Conservation (phyloP, 2,888 invertebrate species). For the Eupithecia pulchellata region DNA sequence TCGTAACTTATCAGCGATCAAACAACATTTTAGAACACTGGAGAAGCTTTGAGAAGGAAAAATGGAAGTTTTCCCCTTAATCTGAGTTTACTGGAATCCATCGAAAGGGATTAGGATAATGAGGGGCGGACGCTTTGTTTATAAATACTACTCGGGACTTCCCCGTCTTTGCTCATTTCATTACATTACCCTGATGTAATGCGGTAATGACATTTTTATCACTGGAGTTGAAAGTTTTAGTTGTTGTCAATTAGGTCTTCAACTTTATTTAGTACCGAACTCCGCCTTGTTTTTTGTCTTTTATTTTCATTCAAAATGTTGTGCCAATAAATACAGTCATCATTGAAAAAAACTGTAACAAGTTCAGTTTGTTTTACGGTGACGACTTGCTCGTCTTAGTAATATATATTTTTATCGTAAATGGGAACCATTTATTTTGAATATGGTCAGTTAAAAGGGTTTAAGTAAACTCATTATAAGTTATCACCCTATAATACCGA, state of each 20-base stretch:
- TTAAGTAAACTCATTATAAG: neutral
- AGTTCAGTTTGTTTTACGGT: neutral
- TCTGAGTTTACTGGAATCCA: constrained; percentile 45
- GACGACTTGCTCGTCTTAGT: neutral
- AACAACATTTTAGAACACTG: constrained; percentile 51
- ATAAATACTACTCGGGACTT: constrained; percentile 50
- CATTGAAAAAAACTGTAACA: neutral
- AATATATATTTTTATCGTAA: neutral
- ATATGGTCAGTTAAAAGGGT: neutral
- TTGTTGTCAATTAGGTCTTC: constrained; percentile 9
- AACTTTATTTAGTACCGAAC: neutral
- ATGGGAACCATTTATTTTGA: neutral
- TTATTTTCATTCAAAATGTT: neutral
- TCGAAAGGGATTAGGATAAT: constrained; percentile 56
- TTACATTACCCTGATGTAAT: constrained; percentile 34
- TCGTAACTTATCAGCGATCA: constrained; percentile 56
- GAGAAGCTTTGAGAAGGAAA: constrained; percentile 49
- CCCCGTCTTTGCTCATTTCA: constrained; percentile 32
- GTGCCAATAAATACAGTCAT: neutral
- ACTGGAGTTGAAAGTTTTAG: constrained; percentile 26
- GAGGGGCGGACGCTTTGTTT: constrained; percentile 48
- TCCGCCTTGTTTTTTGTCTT: neutral
- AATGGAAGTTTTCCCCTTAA: constrained; percentile 48
- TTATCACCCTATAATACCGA: neutral
- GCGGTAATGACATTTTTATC: constrained; percentile 38